Base-by-base conservation (phyloP, 1,140 invertebrate species). In the Achroia grisella region DNA sequence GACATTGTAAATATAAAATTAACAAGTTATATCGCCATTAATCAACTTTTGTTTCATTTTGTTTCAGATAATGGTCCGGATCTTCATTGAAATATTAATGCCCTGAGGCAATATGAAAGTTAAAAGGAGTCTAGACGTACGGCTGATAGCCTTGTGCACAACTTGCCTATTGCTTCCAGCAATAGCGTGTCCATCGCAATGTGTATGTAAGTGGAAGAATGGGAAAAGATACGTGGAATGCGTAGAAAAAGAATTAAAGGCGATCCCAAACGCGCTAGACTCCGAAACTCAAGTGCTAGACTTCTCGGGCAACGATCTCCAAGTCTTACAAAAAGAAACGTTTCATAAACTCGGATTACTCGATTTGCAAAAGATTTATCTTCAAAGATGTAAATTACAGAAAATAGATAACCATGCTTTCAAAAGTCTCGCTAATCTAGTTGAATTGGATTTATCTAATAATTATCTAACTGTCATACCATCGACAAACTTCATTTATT, bases 161-260 rank as follows among this genome's bases (percentile, higher is more conserved):
- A 80, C 80, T 8, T 84, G 74, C 46, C 46, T 84, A 39, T 59
- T 82, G 11, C 62, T 79, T 6, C 71, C 71, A 8, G 72, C 75
- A 9, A 69, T 77, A 46, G 89, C 88, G 10, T 97, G 95, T 71
- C 95, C 95, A 0, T 88, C 89, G 31, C 82, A 88, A 23, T 97
- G 95, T 76, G 87, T 89, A 8, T 97, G 95, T 86, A 96, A 95
- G 65, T 97, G 95, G 95, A 97, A 96, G 75, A 91, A 92, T 64
- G 95, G 95, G 1, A 97, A 97, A 72, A 91, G 95, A 65, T 94
- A 93, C 48, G 94, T 96, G 2, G 95, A 97, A 71, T 97, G 95
- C 80, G 88, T 91, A 8, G 90, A 92, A 34, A 91, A 92, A 71
- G 89, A 89, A 27, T 81, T 95, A n/a, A 89, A 90, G 30, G 87